phyloP scores from a whole-genome alignment of 2,797 vertebrate species.

The Gobio occitaniae region DNA sequence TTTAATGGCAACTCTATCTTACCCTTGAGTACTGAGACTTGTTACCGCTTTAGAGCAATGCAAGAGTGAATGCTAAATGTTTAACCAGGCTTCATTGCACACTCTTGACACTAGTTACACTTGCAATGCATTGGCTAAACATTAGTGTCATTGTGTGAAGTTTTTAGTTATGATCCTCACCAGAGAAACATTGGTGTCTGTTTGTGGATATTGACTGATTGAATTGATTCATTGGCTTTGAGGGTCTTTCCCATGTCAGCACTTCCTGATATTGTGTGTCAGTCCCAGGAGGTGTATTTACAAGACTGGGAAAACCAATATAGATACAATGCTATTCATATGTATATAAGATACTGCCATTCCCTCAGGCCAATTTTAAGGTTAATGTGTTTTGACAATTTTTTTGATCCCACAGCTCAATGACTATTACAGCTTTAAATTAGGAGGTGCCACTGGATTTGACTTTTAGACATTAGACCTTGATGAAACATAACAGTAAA shows the following conservation, averaged over 20 bases:
- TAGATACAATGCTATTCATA: background rate
- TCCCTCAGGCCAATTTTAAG: constrained; percentile 10
- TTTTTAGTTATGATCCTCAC: background rate
- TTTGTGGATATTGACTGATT: constrained; percentile 3
- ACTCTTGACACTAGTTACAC: too few species aligned
- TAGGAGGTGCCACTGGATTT: background rate
- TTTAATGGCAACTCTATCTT: background rate
- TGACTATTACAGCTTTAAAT: constrained; percentile 2
- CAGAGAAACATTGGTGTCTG: constrained; percentile 10
- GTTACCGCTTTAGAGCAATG: background rate
- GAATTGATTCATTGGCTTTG: constrained; percentile 10
- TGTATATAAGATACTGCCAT: background rate
- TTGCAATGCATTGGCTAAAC: background rate
- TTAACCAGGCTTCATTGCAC: background rate
- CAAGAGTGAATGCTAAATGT: background rate
- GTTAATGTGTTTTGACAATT: constrained; percentile 26
- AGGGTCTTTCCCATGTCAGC: constrained; percentile 41
- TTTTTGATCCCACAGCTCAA: constrained; percentile 9
- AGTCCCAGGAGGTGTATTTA: constrained; percentile 7
- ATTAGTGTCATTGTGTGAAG: background rate
- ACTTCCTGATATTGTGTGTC: constrained; percentile 9
- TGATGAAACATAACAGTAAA: background rate
- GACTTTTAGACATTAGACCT: background rate
- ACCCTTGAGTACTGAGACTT: background rate
- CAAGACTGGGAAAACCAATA: constrained; percentile 25